phyloP scores from a whole-genome alignment of 2,113 vertebrate genomes.

The Rhinichthys klamathensis region DNA sequence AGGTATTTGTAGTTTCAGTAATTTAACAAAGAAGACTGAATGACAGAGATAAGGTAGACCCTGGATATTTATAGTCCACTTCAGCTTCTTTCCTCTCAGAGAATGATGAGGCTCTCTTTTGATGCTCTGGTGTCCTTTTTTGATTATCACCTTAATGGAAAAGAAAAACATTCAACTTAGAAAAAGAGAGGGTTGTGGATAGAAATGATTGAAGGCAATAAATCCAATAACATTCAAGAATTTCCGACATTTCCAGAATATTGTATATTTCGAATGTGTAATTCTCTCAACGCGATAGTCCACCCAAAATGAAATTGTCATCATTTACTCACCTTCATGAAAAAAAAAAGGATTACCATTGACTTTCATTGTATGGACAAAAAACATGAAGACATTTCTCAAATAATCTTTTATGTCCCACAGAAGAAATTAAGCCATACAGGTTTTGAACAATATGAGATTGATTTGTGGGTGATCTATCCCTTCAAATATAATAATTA shows the following conservation, averaged over 20 bases:
- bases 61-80: conserved; percentile 69
- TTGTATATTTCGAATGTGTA: not conserved
- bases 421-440: not conserved
- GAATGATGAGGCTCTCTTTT: conserved; percentile 58
- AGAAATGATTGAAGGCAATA: conserved; percentile 47
- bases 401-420: not conserved
- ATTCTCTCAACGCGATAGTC: not conserved
- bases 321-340: not conserved
- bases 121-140: conserved; percentile 63
- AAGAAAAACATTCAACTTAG: conserved; percentile 40
- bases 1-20: conserved; percentile 60
- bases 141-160: conserved; percentile 49
- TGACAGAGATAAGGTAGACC: conserved; percentile 69
- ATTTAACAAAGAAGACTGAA: conserved; percentile 66
- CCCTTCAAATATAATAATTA: not conserved
- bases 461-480: not conserved
- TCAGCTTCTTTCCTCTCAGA: conserved; percentile 65
- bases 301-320: not conserved
- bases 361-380: not conserved
- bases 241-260: not conserved
- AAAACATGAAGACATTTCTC: not conserved
- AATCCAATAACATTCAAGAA: not conserved
- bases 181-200: conserved; percentile 49
- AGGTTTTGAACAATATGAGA: not conserved
- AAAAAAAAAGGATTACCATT: not conserved